Percentiles rank a stretch among this genome's conserved stretches.
These are phyloP conservation scores for Gallirallus australis DNA, from an alignment of 2,797 vertebrate genomes.

Conservation along the genomic window DNA sequence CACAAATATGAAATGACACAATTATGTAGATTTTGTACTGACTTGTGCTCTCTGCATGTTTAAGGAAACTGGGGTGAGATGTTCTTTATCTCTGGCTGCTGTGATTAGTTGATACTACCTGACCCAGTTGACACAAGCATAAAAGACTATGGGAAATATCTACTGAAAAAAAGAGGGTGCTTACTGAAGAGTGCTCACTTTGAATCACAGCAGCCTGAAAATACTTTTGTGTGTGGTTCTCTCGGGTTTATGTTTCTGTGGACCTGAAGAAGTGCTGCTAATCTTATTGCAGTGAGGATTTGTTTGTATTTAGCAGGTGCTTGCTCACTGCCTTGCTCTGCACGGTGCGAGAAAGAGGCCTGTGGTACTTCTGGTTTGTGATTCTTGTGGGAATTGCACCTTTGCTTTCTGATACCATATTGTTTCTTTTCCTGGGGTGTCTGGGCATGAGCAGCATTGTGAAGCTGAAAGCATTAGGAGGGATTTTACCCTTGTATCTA, in stretches of 20 bases:
- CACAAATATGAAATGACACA: neutral
- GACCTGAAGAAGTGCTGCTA: neutral
- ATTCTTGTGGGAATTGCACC: neutral
- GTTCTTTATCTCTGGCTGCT: neutral
- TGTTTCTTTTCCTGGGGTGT: rapidly evolving
- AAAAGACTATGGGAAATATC: neutral
- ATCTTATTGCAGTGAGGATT: neutral
- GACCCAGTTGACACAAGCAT: neutral
- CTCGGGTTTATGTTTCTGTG: rapidly evolving
- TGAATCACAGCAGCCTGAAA: neutral
- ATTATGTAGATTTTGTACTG: neutral
- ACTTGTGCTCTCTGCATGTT: neutral
- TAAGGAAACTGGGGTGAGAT: neutral
- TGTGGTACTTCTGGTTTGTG: neutral
- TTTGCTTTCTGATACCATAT: neutral
- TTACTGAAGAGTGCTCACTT: neutral
- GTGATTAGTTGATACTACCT: neutral
- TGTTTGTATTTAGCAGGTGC: neutral
- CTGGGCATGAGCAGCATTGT: neutral
- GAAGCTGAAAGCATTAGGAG: neutral
- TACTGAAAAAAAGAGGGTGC: neutral
- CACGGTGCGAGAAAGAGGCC: neutral
- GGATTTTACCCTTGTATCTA: neutral
- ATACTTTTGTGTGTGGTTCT: neutral
- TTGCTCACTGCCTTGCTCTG: neutral